A percentile compares a stretch with the other conserved stretches of the same genome.
Conservation (phyloP, 2,113 vertebrate species). For the Proterorhinus semilunaris region DNA sequence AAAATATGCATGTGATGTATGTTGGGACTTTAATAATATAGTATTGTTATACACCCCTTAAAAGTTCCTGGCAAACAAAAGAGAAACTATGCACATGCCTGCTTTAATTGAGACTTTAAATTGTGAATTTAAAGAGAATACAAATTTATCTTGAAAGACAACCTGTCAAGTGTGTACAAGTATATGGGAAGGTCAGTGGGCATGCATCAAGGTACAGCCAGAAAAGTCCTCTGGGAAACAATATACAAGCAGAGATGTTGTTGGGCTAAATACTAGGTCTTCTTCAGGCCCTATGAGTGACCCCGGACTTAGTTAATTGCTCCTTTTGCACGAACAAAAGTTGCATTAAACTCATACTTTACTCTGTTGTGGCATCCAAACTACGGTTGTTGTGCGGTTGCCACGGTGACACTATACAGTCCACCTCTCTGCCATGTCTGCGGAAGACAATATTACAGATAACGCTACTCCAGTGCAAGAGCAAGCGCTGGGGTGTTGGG, state of each 20-base stretch:
- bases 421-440: constrained; percentile 38
- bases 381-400: constrained; percentile 62
- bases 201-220: background rate
- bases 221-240: background rate
- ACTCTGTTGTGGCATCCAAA: constrained; percentile 38
- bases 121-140: background rate
- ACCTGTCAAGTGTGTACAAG: background rate
- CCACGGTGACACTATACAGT: constrained; percentile 69
- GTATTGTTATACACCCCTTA: too few relatives aligned
- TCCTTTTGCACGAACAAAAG: too few relatives aligned
- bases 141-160: background rate
- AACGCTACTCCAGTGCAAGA: constrained; percentile 49
- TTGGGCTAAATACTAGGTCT: too few relatives aligned
- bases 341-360: background rate
- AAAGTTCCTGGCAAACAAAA: too few relatives aligned
- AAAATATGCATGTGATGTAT: too few relatives aligned
- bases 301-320: too few relatives aligned
- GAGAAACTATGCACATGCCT: too few relatives aligned
- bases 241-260: constrained; percentile 15
- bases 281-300: too few relatives aligned
- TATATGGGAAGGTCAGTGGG: background rate
- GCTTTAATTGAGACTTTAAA: background rate
- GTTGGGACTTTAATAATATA: too few relatives aligned
- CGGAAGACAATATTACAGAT: constrained; percentile 58
- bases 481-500: constrained; percentile 31